phyloP scores from a whole-genome alignment of 1,140 invertebrate genomes.

The Onthophagus taurus region DNA sequence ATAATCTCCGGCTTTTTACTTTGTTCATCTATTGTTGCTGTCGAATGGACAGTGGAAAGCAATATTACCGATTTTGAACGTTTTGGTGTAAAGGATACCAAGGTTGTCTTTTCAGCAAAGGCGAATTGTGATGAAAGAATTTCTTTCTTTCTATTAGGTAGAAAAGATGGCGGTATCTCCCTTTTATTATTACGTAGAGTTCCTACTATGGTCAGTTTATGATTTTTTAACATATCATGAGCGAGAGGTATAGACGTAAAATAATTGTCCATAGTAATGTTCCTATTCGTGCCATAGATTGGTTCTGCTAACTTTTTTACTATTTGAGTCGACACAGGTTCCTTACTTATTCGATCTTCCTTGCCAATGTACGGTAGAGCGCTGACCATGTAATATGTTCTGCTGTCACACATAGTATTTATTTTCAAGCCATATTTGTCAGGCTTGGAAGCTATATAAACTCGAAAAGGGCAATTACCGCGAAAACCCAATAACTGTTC shows the following conservation, averaged over 20 bases:
- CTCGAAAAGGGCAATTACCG: too few relatives aligned
- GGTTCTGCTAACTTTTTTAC: too few relatives aligned
- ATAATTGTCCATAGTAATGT: slow-evolving; percentile 1
- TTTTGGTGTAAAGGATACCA: slow-evolving; percentile 17
- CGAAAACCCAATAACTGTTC: too few relatives aligned
- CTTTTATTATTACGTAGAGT: slow-evolving; percentile 4
- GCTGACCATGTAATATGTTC: too few relatives aligned
- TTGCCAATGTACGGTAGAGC: too few relatives aligned
- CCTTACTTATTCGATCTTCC: too few relatives aligned
- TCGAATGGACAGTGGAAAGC: slow-evolving; percentile 24
- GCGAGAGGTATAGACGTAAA: slow-evolving; percentile 7
- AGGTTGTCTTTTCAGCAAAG: slow-evolving; percentile 2
- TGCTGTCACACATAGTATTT: too few relatives aligned
- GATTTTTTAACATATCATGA: slow-evolving; percentile 3
- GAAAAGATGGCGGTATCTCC: slow-evolving; percentile 2
- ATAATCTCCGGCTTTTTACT: slow-evolving; percentile 22
- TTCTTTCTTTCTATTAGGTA: slow-evolving; percentile 6
- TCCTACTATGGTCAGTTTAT: slow-evolving; percentile 1
- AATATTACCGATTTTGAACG: too few relatives aligned
- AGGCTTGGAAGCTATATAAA: too few relatives aligned
- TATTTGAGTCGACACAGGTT: too few relatives aligned
- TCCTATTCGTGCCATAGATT: too few relatives aligned
- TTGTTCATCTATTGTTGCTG: slow-evolving; percentile 18
- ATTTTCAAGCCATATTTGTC: too few relatives aligned
- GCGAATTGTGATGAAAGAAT: slow-evolving; percentile 3